Evolutionary conservation across 2,797 vertebrate species (phyloP).

Genomic region (Bradypodion pumilum): DNA sequence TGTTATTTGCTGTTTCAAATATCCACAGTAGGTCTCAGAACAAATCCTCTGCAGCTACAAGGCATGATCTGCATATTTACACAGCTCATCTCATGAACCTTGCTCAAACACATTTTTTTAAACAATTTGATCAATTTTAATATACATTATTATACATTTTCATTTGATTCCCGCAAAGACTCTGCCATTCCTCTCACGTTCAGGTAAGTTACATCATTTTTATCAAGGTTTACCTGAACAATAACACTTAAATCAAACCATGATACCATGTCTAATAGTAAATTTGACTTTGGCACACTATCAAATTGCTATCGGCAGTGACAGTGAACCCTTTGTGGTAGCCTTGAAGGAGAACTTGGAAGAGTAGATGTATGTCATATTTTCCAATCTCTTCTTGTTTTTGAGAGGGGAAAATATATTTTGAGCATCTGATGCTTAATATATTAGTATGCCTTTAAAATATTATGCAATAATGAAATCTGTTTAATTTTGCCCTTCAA

Average conservation of each 20-base stretch:
- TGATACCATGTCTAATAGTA: conserved; percentile 41
- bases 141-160: conserved; percentile 25
- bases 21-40: too few species aligned
- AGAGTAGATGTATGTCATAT: conserved; percentile 27
- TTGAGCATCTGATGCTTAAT: neutral
- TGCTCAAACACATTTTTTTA: conserved; percentile 25
- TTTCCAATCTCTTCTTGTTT: neutral
- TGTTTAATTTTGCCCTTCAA: conserved; percentile 7
- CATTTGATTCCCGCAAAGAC: conserved; percentile 17
- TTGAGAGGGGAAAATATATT: neutral
- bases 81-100: neutral
- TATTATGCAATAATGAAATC: neutral
- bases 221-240: conserved; percentile 54
- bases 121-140: conserved; percentile 16
- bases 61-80: too few species aligned
- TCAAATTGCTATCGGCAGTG: conserved; percentile 44
- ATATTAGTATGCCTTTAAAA: neutral
- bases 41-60: too few species aligned
- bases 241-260: conserved; percentile 41
- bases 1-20: too few species aligned
- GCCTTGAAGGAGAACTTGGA: conserved; percentile 53
- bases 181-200: neutral
- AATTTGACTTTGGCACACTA: conserved; percentile 41
- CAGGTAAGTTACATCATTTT: conserved; percentile 36
- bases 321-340: conserved; percentile 44